Evolutionary conservation across 2,797 vertebrate genomes (phyloP), one percentile per base, ranked within the genome.

Genomic region (Onychomys leucogaster): DNA sequence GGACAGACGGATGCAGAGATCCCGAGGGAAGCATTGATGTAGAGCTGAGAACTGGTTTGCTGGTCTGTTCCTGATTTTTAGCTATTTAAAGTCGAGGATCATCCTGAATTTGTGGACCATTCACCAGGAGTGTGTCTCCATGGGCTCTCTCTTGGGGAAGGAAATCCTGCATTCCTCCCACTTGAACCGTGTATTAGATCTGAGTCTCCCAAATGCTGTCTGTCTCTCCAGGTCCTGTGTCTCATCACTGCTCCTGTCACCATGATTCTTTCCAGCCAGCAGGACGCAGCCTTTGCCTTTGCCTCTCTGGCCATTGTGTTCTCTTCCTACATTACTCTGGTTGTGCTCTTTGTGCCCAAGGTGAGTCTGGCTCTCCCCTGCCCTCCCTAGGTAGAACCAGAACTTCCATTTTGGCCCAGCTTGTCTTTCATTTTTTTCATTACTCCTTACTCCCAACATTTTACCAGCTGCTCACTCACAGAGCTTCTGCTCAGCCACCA

Each of bases 341-440:
- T 99, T 23, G 99, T 99, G 96, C 99, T 99, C 14, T 99, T 99
- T 0, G 99, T 99, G 71, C 99, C 99, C 91, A 99, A 99, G 99
- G 99, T 99, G 96, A 89, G 37, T 89, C 59, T 13, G 25, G 21
- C 57, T 77, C 71, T 49, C 12, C 34, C 37, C 37, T 19, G 34
- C 37, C n/a, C 46, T 25, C 25, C 65, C 71, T 32, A 9, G 94
- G 67, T 7, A 25, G 46, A 5, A 2, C 37, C 32, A 55, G 37
- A n/a, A 49, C 21, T 43, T 75, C 29, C 1, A 37, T 49, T 78
- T 73, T 32, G 89, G 27, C 27, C 61, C 34, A 41, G 21, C 19
- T n/a, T 12, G 63, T 49, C 59, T 77, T 43, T 21, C 34, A 71
- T 29, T 21, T 27, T 19, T 61, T 37, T 81, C 41, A 14, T 88